Base-by-base conservation (phyloP, 1,140 invertebrate species). In the Parasteatoda tepidariorum region DNA sequence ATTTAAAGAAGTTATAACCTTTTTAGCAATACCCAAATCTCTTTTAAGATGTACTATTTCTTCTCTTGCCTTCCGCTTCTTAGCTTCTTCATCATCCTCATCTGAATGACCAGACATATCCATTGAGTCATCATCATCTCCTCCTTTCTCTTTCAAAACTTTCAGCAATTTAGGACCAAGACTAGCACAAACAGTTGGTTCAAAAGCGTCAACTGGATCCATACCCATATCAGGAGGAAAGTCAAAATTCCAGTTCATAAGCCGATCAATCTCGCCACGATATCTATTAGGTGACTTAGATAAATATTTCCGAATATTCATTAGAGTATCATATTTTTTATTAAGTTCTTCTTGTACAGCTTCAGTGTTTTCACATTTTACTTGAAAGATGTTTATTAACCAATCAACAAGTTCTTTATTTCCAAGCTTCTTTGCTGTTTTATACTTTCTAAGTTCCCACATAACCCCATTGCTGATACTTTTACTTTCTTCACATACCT, bases 141-240 rank as follows among this genome's bases (percentile, higher is more conserved):
- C 81, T n/a, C 81, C 81, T 11, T 83, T 83, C 62, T 83, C 81
- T 55, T 83, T 83, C 15, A 83, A 38, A 24, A 83, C 81, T 55
- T 83, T 83, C n/a, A 83, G 61, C 18, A 83, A 38, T 55, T 83
- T 83, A 26, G 81, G 81, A 1, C 81, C 81, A 33, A 83, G 54
- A 67, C 62, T 83, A 30, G 70, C 81, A 48, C 70, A 55, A 26
- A 83, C 70, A 33, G 62, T 74, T 15, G 81, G 81, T 26, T 83
- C 81, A 74, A 83, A 83, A 15, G 67, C 55, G 24, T 67, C 22
- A 33, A 57, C 57, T 64, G 81, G 68, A 34, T 73, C 68, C 33
- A 83, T 48, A 13, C 81, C 81, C 61, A 74, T 83, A 54, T 31
- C 38, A 31, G 34, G 33, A 9, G 81, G 81, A 24, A 83, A 74